These are phyloP conservation scores for Polyodon spathula DNA, from an alignment of 2,113 vertebrate genomes.

Conservation along the genomic window DNA sequence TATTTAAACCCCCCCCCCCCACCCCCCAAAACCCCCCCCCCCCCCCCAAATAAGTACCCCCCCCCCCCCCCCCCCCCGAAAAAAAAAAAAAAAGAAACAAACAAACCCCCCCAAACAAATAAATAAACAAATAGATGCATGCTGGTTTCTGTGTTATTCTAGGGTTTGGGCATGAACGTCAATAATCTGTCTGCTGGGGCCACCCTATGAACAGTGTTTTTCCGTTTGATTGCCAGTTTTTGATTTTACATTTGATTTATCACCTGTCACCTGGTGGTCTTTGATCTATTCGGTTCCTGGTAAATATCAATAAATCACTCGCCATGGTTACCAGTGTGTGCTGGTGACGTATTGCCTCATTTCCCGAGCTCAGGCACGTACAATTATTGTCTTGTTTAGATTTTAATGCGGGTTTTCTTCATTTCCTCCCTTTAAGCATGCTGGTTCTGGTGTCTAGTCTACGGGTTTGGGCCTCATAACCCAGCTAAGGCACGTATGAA, in stretches of 20 bases:
- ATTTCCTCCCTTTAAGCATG: too few species aligned
- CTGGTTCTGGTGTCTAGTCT: too few species aligned
- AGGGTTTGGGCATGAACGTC: slow-evolving; percentile 59
- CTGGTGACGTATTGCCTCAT: slow-evolving; percentile 65
- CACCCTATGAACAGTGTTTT: slow-evolving; percentile 67
- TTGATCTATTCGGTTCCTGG: slow-evolving; percentile 86
- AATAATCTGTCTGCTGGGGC: slow-evolving; percentile 67
- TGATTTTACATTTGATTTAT: slow-evolving; percentile 84
- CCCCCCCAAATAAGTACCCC: too few species aligned
- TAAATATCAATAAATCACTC: slow-evolving; percentile 81
- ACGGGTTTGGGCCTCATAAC: too few species aligned
- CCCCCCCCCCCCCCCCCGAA: too few species aligned
- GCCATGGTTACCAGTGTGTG: slow-evolving; percentile 70
- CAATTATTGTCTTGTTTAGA: slow-evolving; percentile 74
- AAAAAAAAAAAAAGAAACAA: too few species aligned
- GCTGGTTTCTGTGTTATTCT: background rate
- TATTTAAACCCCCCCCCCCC: too few species aligned
- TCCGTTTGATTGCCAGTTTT: slow-evolving; percentile 73
- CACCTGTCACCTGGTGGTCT: slow-evolving; percentile 72
- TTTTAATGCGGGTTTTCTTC: slow-evolving; percentile 55
- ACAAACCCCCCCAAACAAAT: too few species aligned
- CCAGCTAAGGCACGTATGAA: too few species aligned
- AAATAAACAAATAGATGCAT: too few species aligned
- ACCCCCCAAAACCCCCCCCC: too few species aligned
- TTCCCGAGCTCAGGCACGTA: slow-evolving; percentile 60